Percentiles rank a stretch among this genome's conserved stretches.
Conservation (phyloP, 1,140 invertebrate species). For the Diorhabda carinulata region DNA sequence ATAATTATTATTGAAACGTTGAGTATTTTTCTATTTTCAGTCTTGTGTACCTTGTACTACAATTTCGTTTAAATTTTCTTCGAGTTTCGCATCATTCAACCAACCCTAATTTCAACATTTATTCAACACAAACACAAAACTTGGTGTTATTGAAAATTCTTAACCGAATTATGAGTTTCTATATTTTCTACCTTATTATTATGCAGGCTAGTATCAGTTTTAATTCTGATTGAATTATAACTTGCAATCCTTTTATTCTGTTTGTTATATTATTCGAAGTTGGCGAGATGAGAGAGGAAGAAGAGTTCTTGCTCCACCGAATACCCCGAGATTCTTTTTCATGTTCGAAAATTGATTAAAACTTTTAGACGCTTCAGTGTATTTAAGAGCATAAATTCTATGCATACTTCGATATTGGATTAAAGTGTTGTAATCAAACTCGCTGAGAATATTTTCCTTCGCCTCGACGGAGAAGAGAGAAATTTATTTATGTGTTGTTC, state of each 20-base stretch:
- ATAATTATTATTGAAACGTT: too few relatives aligned
- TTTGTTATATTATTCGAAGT: slow-evolving; percentile 18
- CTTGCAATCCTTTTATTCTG: slow-evolving; percentile 22
- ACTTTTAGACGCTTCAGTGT: slow-evolving; percentile 43
- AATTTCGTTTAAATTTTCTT: not conserved
- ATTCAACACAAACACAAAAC: slow-evolving; percentile 16
- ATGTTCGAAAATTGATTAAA: slow-evolving; percentile 47
- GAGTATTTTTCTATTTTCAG: too few relatives aligned
- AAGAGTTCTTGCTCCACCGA: slow-evolving; percentile 8
- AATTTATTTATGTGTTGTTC: slow-evolving; percentile 47
- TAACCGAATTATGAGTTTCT: slow-evolving; percentile 19
- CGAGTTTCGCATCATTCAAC: not conserved
- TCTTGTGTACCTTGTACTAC: not conserved
- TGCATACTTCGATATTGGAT: slow-evolving; percentile 48
- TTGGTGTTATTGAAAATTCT: slow-evolving; percentile 17
- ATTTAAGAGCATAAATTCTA: slow-evolving; percentile 48
- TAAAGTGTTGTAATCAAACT: slow-evolving; percentile 47
- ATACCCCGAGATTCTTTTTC: slow-evolving; percentile 37
- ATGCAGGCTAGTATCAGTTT: slow-evolving; percentile 23
- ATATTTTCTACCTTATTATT: slow-evolving; percentile 21
- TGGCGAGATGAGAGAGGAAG: not conserved
- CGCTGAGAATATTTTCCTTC: slow-evolving; percentile 31
- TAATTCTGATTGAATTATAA: slow-evolving; percentile 25
- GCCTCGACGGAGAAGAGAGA: slow-evolving; percentile 22
- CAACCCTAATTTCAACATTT: slow-evolving; percentile 11